These are phyloP conservation scores for Rhinella marina DNA, from an alignment of 2,797 vertebrate species.

Conservation along the genomic window DNA sequence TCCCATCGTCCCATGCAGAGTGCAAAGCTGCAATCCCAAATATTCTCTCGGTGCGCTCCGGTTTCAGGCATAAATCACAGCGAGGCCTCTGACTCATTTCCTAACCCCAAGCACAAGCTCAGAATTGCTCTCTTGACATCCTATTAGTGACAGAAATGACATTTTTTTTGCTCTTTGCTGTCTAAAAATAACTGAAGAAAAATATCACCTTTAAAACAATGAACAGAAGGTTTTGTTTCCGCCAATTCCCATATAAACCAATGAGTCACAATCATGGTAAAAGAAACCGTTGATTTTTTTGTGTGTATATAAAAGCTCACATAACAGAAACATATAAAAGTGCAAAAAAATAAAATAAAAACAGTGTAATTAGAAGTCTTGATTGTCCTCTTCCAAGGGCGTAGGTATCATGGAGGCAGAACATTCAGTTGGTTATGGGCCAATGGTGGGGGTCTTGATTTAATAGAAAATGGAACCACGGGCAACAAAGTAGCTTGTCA, in stretches of 20 bases:
- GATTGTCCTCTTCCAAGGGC: not conserved
- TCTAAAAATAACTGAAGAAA: slow-evolving; percentile 45
- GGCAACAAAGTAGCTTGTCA: too few relatives aligned
- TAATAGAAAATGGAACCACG: too few relatives aligned
- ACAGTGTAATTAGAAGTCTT: not conserved
- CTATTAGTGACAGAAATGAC: slow-evolving; percentile 45
- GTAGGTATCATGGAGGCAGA: too few relatives aligned
- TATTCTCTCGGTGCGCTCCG: not conserved
- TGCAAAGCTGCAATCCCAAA: not conserved
- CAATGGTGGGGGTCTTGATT: too few relatives aligned
- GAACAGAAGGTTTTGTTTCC: slow-evolving; percentile 26
- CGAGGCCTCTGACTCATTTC: slow-evolving; percentile 28
- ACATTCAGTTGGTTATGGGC: too few relatives aligned
- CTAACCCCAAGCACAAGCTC: slow-evolving; percentile 23
- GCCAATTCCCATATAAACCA: not conserved
- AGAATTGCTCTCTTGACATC: slow-evolving; percentile 33
- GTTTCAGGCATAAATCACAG: not conserved
- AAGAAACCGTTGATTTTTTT: not conserved
- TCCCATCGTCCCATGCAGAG: not conserved
- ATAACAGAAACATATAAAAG: not conserved
- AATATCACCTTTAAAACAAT: slow-evolving; percentile 46
- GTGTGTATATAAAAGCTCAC: not conserved
- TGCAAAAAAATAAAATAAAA: not conserved
- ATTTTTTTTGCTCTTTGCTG: slow-evolving; percentile 15
- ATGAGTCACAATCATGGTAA: slow-evolving; percentile 26